phyloP scores from a whole-genome alignment of 2,797 vertebrate genomes.

The Avahi laniger region DNA sequence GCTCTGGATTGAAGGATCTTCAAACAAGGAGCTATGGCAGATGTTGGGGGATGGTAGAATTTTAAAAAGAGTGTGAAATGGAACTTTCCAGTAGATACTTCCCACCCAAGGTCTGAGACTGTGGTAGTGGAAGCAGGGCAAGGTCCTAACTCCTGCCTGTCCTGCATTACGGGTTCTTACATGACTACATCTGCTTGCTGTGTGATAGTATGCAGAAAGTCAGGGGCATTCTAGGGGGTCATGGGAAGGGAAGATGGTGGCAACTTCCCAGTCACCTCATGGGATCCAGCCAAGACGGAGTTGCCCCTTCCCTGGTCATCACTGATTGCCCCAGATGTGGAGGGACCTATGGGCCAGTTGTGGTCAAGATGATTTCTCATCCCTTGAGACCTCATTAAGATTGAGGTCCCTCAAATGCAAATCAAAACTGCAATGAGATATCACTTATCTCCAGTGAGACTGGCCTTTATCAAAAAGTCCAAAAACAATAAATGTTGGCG shows the following conservation, averaged over 20 bases:
- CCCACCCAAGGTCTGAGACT: neutral
- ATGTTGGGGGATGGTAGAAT: neutral
- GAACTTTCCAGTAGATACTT: neutral
- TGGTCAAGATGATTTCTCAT: neutral
- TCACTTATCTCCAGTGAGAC: no score
- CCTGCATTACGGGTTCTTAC: neutral
- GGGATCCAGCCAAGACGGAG: neutral
- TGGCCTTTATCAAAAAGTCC: no score
- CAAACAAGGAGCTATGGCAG: neutral
- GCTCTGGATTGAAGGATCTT: neutral
- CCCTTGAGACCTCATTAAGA: neutral
- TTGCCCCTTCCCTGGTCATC: neutral
- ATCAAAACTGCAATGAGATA: no score
- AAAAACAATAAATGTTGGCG: no score
- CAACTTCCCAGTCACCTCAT: neutral
- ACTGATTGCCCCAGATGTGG: neutral
- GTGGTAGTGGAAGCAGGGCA: neutral
- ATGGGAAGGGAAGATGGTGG: no score
- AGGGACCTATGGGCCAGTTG: neutral
- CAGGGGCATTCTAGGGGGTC: no score
- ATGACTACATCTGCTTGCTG: neutral
- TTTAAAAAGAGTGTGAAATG: neutral
- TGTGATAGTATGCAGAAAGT: neutral
- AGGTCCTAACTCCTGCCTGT: neutral
- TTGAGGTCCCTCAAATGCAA: neutral